Evolutionary conservation across 2,797 vertebrate species (phyloP), one percentile per base, ranked within the genome.

Genomic region (Calcarius lapponicus): DNA sequence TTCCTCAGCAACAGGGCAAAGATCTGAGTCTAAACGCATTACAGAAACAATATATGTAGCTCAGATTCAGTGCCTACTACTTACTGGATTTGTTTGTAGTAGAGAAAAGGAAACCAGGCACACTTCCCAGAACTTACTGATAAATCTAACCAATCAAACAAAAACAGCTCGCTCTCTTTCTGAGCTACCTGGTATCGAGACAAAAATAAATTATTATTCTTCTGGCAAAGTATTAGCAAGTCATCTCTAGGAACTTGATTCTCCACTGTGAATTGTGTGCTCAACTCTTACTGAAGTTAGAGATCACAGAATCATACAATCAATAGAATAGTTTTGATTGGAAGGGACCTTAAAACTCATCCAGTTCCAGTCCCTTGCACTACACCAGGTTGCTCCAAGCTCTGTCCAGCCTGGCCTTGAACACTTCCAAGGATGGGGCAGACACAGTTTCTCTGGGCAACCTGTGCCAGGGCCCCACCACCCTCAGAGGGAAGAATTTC

Each of bases 191-290:
- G 25, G 7, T 78, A 66, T 31, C 10, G 1, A 73, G 48, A 84
- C 26, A 76, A 88, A 83, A 86, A 50, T 4, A 7, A 56, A 32
- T 48, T 26, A 2, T 71, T 86, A 5, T 31, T 94, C 17, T 92
- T 85, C 17, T 42, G 38, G 32, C 28, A 73, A 53, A 93, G 25
- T 29, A 34, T 58, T 58, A 34, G 25, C 45, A 42, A 80, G 26
- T 2, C 6, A 16, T 74, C n/a, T 47, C 31, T 20, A 51, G 36
- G 21, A 71, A 47, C 45, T 20, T 54, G 7, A 58, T 91, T 67
- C 45, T 82, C 31, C 18, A 6, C 48, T 0, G 0, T 48, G 10
- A 82, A 38, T 13, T 62, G 28, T 36, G 8, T 40, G n/a, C 67
- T 82, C 43, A 56, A 0, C 32, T 81, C 34, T 53, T 67, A 42